Evolutionary conservation across 1,140 invertebrate species (phyloP), one percentile per base, ranked within the genome.

Genomic region (Yoshiicerus persimilis): DNA sequence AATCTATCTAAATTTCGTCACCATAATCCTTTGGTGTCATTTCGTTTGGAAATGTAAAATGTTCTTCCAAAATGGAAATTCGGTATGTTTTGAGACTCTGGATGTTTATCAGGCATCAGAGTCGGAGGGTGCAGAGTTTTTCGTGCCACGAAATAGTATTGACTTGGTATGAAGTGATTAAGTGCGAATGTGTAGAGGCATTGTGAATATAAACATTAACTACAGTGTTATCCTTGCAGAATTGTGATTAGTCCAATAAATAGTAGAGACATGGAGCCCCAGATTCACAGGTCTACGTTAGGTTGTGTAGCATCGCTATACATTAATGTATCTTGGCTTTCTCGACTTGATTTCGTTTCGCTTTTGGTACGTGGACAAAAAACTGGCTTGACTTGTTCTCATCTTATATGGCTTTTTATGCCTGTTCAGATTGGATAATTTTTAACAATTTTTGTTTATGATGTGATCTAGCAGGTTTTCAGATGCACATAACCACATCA

Each of bases 371-470:
- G 75, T 80, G 30, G 75, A 80, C 75, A 86, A 88, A 88, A 88
- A 88, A 88, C 88, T 88, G 56, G 88, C 83, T 39, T 86, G 88
- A 88, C 88, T 88, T 88, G 84, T 88, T 88, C 83, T 85, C 88
- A 80, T 88, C 88, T 84, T 84, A 83, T 80, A 88, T 86, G 38
- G 38, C 80, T 86, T 88, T 88, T 88, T 88, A 47, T 86, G 27
- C 70, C 62, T 84, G 36, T 77, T 86, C 88, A 41, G 38, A 88
- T 86, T 88, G 70, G 84, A 84, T 85, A 88, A 88, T 86, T 88
- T 88, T 88, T 88, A 89, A 87, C 88, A 87, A 89, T 89, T 89
- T 89, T 89, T 84, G 86, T 89, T 89, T 89, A 89, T 87, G 85
- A 89, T 89, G 88, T 87, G 86, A 87, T 89, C 85, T 80, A 87